These are phyloP conservation scores for Metallyticus violacea DNA, from an alignment of 2,888 invertebrate genomes.

Conservation along the genomic window DNA sequence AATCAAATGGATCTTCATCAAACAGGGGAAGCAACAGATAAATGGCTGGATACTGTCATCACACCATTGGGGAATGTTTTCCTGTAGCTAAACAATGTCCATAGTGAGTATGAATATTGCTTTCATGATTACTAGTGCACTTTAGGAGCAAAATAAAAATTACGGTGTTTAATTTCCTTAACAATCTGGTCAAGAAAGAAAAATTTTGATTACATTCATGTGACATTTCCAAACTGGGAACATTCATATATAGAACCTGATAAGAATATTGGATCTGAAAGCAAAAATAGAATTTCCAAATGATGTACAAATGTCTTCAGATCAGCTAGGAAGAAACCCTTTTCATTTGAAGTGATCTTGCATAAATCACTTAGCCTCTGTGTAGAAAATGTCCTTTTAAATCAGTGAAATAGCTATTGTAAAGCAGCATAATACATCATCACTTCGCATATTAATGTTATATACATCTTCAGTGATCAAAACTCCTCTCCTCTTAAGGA, in stretches of 20 bases:
- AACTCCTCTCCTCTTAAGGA: neutral
- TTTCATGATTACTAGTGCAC: too few species aligned
- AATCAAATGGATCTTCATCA: too few species aligned
- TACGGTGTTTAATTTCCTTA: neutral
- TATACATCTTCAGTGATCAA: neutral
- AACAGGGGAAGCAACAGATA: too few species aligned
- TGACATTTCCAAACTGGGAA: neutral
- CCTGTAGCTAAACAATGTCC: too few species aligned
- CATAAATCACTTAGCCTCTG: neutral
- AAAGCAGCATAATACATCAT: neutral
- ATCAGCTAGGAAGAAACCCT: neutral
- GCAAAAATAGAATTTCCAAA: too few species aligned
- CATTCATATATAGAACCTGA: neutral
- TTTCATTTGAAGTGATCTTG: neutral
- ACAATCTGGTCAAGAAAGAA: neutral
- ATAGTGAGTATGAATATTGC: too few species aligned
- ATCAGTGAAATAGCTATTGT: neutral
- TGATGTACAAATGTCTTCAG: neutral
- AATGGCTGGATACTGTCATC: too few species aligned
- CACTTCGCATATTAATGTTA: neutral
- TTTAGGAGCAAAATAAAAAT: neutral
- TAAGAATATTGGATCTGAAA: neutral
- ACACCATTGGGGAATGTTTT: too few species aligned
- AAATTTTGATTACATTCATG: neutral
- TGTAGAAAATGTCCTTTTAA: neutral